A percentile compares a stretch with the other conserved stretches of the same genome.
phyloP scores from a whole-genome alignment of 2,888 invertebrate species.

The Drosophila siamana region DNA sequence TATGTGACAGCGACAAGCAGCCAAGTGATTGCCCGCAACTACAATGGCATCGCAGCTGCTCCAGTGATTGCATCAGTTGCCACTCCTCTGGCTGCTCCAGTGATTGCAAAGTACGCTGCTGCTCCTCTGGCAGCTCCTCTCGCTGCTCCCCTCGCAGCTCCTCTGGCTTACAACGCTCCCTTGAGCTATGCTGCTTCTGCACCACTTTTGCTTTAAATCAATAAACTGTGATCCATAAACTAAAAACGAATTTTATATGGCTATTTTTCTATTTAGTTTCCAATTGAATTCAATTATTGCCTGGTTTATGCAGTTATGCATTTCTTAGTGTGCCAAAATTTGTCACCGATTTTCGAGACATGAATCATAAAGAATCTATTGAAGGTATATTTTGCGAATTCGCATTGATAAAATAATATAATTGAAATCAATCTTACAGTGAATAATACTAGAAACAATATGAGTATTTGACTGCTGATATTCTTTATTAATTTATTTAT shows the following conservation, averaged over 20 bases:
- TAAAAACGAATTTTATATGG: conserved; percentile 21
- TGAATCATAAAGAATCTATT: no score
- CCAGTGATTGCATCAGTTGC: not conserved
- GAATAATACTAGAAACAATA: no score
- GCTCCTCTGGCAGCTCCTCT: conserved; percentile 51
- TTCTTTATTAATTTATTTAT: no score
- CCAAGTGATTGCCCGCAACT: conserved; percentile 41
- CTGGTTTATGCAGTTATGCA: no score
- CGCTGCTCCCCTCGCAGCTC: conserved; percentile 36
- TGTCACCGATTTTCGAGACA: no score
- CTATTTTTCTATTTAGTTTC: not conserved
- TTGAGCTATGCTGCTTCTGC: conserved; percentile 26
- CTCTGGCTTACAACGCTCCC: conserved; percentile 43
- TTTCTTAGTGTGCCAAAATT: no score
- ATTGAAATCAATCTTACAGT: no score
- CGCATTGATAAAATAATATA: no score
- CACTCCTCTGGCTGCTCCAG: conserved; percentile 11
- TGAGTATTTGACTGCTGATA: no score
- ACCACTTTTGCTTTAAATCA: conserved; percentile 28
- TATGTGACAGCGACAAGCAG: conserved; percentile 69
- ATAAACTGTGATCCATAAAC: not conserved
- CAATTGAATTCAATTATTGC: not conserved
- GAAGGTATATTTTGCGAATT: no score
- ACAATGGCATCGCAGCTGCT: not conserved
- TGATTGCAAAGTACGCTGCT: conserved; percentile 59